Evolutionary conservation across 2,888 invertebrate species (phyloP).

Genomic region (Antheraea assamensis): DNA sequence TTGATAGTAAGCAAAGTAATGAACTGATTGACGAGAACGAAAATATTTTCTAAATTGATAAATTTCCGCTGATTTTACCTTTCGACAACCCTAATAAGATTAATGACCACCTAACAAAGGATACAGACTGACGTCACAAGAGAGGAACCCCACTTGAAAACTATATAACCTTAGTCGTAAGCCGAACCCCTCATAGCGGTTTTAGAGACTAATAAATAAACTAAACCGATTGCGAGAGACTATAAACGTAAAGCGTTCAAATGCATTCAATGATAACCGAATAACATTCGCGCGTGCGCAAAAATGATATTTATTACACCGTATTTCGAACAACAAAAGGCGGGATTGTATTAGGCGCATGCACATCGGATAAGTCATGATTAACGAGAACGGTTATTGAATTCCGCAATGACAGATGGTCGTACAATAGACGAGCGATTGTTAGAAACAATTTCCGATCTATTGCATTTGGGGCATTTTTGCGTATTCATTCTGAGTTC

Average conservation of each 20-base stretch:
- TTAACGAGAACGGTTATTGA: constrained; percentile 65
- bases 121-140: constrained; percentile 59
- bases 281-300: constrained; percentile 63
- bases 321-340: constrained; percentile 60
- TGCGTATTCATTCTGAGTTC: constrained; percentile 63
- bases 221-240: constrained; percentile 64
- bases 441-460: constrained; percentile 65
- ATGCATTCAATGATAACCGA: constrained; percentile 63
- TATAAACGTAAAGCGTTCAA: constrained; percentile 35
- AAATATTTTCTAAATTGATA: constrained; percentile 16
- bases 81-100: constrained; percentile 53
- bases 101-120: constrained; percentile 51
- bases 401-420: constrained; percentile 76
- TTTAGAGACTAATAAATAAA: constrained; percentile 78
- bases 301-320: constrained; percentile 56
- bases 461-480: constrained; percentile 67
- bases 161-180: constrained; percentile 71
- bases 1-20: not conserved
- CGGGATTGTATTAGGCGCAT: constrained; percentile 54
- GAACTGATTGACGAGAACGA: constrained; percentile 26
- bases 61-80: constrained; percentile 37
- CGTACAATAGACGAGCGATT: constrained; percentile 63
- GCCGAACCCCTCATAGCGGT: constrained; percentile 63
- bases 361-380: constrained; percentile 56
- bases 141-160: constrained; percentile 60